A percentile compares a stretch with the other conserved stretches of the same genome.
Evolutionary conservation across 1,140 invertebrate species (phyloP).

Genomic region (Dendrolimus punctatus): DNA sequence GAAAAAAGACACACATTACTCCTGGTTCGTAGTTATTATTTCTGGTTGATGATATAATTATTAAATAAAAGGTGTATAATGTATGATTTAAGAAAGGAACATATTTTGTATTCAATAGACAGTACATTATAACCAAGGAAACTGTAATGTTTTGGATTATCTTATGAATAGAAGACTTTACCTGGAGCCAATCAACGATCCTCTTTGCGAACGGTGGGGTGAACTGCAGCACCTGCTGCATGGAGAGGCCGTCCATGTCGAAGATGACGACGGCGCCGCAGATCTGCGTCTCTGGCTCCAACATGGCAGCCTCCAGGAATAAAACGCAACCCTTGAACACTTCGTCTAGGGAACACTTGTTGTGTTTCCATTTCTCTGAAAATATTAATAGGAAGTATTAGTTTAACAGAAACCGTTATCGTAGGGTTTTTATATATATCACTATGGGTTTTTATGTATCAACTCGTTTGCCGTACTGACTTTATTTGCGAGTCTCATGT

Average conservation of each 20-base stretch:
- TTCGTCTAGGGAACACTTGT: conserved; percentile 83
- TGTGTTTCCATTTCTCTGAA: conserved; percentile 88
- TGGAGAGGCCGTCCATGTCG: conserved; percentile 86
- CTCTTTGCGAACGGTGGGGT: conserved; percentile 86
- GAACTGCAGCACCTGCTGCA: conserved; percentile 88
- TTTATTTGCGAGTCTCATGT: no score
- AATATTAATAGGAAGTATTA: conserved; percentile 9
- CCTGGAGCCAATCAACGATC: conserved; percentile 87
- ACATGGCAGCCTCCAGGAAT: conserved; percentile 84
- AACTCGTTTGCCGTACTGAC: no score
- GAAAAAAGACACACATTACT: no score
- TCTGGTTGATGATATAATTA: no score
- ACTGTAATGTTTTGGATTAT: background rate
- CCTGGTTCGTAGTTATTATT: no score
- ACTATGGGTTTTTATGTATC: no score
- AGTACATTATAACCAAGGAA: background rate
- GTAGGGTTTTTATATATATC: background rate
- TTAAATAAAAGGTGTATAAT: no score
- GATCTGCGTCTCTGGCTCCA: conserved; percentile 83
- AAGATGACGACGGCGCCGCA: conserved; percentile 85
- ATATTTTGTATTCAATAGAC: no score
- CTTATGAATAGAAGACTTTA: conserved; percentile 21
- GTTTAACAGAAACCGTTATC: no score
- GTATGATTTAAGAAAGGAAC: no score
- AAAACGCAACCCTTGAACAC: conserved; percentile 87